These are phyloP conservation scores for Periplaneta americana DNA, from an alignment of 1,140 invertebrate genomes.

Conservation along the genomic window DNA sequence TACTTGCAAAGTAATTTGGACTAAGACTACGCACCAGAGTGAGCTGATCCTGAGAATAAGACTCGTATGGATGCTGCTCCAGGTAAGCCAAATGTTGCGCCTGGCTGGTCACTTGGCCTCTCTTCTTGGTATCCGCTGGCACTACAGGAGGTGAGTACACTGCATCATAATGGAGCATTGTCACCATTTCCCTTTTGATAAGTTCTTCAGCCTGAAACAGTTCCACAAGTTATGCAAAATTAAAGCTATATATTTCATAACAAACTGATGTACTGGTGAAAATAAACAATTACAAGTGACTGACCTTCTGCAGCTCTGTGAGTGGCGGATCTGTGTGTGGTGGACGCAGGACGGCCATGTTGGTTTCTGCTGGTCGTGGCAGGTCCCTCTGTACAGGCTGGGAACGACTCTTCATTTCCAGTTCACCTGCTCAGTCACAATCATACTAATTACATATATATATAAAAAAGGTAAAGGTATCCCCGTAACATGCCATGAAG, in stretches of 20 bases:
- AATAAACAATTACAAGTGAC: not conserved
- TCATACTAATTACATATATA: slow-evolving; percentile 11
- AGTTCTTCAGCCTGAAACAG: slow-evolving; percentile 81
- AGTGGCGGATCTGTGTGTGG: slow-evolving; percentile 63
- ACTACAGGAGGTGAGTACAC: slow-evolving; percentile 36
- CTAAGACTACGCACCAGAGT: slow-evolving; percentile 29
- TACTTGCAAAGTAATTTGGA: too few species aligned
- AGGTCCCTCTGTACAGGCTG: slow-evolving; percentile 83
- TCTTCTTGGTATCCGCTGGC: not conserved
- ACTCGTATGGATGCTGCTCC: slow-evolving; percentile 79
- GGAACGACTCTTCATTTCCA: slow-evolving; percentile 74
- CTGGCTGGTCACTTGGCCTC: slow-evolving; percentile 39
- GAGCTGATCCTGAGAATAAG: slow-evolving; percentile 66
- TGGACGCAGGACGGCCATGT: slow-evolving; percentile 72
- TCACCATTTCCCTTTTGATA: slow-evolving; percentile 95
- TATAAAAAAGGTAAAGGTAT: not conserved
- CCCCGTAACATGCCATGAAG: too few species aligned
- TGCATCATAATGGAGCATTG: slow-evolving; percentile 90
- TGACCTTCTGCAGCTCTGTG: slow-evolving; percentile 77
- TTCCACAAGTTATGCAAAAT: not conserved
- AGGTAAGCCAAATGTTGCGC: slow-evolving; percentile 72
- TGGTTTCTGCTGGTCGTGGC: slow-evolving; percentile 85
- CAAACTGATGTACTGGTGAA: not conserved
- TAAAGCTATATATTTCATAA: not conserved
- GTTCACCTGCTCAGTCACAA: slow-evolving; percentile 34